Percentiles rank a stretch among this genome's conserved stretches.
Evolutionary conservation across 2,888 invertebrate genomes (phyloP).

Genomic region (Limnephilus lunatus): DNA sequence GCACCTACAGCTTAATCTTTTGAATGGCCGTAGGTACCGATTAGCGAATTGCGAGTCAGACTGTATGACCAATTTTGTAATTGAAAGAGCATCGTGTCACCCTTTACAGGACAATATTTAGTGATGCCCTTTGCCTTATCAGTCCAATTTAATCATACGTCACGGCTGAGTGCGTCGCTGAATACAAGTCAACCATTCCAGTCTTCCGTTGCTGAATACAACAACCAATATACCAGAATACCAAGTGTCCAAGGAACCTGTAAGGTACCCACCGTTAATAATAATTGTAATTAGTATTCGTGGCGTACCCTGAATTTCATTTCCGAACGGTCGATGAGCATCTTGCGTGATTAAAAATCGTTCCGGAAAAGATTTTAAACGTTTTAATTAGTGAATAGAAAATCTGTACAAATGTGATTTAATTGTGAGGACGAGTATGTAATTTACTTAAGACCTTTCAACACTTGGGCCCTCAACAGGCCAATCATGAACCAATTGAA

Average conservation of each 20-base stretch:
- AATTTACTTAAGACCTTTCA: not conserved
- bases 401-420: too few species aligned
- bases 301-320: not conserved
- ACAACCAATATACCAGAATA: not conserved
- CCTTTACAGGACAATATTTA: conserved; percentile 8
- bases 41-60: not conserved
- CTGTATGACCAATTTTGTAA: conserved; percentile 7
- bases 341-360: not conserved
- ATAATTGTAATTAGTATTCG: not conserved
- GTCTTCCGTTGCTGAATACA: not conserved
- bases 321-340: not conserved
- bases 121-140: conserved; percentile 24
- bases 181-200: not conserved
- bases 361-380: not conserved
- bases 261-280: not conserved
- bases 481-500: too few species aligned
- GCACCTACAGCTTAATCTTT: not conserved
- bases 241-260: not conserved
- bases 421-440: too few species aligned
- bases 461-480: not conserved
- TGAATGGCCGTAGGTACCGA: not conserved
- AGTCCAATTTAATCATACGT: not conserved
- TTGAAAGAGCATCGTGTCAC: conserved; percentile 5
- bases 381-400: not conserved
- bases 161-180: not conserved